phyloP scores from a whole-genome alignment of 2,797 vertebrate species.

The Enteromius fasciolatus region DNA sequence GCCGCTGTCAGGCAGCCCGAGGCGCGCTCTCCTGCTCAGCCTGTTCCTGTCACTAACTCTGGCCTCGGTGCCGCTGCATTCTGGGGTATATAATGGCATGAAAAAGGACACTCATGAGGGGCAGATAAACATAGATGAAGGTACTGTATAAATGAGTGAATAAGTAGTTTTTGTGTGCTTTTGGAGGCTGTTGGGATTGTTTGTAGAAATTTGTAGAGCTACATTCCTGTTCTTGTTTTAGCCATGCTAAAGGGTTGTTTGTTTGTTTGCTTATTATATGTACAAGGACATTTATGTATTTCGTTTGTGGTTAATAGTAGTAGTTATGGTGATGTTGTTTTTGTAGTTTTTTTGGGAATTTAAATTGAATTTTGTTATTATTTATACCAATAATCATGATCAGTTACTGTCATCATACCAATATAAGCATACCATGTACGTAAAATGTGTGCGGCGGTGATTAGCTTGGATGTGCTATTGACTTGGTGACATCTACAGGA shows the following conservation, averaged over 20 bases:
- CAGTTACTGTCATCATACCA: neutral
- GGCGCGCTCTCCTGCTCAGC: conserved; percentile 89
- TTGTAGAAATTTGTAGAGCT: neutral
- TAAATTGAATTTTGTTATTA: neutral
- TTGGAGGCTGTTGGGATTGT: neutral
- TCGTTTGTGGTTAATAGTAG: neutral
- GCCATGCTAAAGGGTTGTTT: neutral
- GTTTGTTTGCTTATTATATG: neutral
- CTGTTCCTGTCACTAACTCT: conserved; percentile 73
- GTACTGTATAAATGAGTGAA: conserved; percentile 12
- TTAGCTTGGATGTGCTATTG: conserved; percentile 5
- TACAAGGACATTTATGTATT: neutral
- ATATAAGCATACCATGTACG: neutral
- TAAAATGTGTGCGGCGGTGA: neutral
- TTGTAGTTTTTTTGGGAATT: neutral
- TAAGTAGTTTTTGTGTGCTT: neutral
- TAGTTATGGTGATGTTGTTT: neutral
- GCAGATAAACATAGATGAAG: conserved; percentile 45
- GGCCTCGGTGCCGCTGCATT: conserved; percentile 51
- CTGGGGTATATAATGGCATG: conserved; percentile 45
- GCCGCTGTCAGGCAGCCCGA: conserved; percentile 85
- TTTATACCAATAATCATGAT: neutral
- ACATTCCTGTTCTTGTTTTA: neutral
- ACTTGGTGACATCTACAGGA: conserved; percentile 24
- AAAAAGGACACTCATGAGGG: conserved; percentile 14